Base-by-base conservation (phyloP, 2,113 vertebrate genomes). In the Charina bottae region DNA sequence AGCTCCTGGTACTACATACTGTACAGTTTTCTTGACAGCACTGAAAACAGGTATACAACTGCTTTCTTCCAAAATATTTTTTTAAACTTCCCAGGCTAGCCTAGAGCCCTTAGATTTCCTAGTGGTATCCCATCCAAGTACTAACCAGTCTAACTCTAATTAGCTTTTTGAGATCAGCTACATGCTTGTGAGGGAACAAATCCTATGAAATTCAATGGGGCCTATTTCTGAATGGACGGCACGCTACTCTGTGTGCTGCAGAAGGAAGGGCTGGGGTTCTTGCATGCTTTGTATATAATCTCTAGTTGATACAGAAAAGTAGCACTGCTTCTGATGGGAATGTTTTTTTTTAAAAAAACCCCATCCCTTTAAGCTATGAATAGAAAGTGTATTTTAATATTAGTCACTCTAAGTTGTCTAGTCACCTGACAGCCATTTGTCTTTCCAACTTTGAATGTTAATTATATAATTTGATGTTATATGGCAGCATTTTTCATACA, bases 361-460 rank as follows among this genome's bases (percentile, higher is more conserved):
- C n/a, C n/a, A 87, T 90, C 6, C 2, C 2, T 55, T 56, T 24
- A 37, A 19, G 53, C 64, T 78, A 13, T 37, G 58, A 86, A 85
- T 15, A 86, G 83, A 54, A 91, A 85, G 62, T 85, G 26, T 24
- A 28, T 53, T 0, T 83, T 85, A 2, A 42, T 24, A 42, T 59
- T 88, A 0, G 4, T 88, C 64, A 78, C 1, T 91, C 86, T 88
- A 54, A 37, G n/a, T 62, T 19, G 83, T 33, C 42, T 90, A 58
- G 64, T 89, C n/a, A 24, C 60, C 83, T 78, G 21, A n/a, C 86
- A 91, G 54, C 37, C 6, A 17, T 92, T 91, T 46, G 2, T 87
- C 90, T 62, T 92, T 93, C 90, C 83, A 83, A 91, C 78, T 94
- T 93, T 59, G 91, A 94, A 91, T 83, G 11, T 83, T 86, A 87